These are phyloP conservation scores for Scytalopus superciliaris DNA, from an alignment of 2,113 vertebrate genomes.

Conservation along the genomic window DNA sequence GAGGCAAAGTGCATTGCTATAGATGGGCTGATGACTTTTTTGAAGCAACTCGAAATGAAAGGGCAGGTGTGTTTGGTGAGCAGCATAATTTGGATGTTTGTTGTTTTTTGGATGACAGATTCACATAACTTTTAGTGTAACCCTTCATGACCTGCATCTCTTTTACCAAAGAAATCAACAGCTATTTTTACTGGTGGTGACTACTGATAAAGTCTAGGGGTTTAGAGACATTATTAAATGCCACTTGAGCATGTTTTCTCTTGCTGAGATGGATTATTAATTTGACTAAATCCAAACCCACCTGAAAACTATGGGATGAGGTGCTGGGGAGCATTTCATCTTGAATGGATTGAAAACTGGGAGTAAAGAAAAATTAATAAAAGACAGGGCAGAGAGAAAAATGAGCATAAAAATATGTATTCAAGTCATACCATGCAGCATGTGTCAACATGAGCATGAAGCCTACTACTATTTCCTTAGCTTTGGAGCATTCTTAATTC, in stretches of 20 bases:
- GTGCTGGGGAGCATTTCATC: not conserved
- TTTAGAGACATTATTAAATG: not conserved
- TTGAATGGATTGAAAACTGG: not conserved
- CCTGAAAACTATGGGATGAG: not conserved
- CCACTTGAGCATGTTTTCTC: not conserved
- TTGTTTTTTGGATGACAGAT: not conserved
- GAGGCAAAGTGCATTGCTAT: not conserved
- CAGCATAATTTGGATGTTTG: not conserved
- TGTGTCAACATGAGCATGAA: not conserved
- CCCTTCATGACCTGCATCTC: not conserved
- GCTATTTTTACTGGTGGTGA: not conserved
- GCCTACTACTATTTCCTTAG: not conserved
- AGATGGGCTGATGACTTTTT: not conserved
- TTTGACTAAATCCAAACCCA: not conserved
- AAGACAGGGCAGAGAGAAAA: not conserved
- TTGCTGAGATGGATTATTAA: not conserved
- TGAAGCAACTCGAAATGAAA: not conserved
- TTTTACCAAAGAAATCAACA: not conserved
- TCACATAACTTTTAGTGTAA: not conserved
- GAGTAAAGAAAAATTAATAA: not conserved
- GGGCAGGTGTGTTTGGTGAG: not conserved
- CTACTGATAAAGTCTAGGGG: not conserved
- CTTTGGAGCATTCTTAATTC: not conserved
- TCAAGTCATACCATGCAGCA: not conserved
- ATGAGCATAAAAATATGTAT: not conserved